Evolutionary conservation across 1,140 invertebrate species (phyloP).

Genomic region (Drosophila repleta): DNA sequence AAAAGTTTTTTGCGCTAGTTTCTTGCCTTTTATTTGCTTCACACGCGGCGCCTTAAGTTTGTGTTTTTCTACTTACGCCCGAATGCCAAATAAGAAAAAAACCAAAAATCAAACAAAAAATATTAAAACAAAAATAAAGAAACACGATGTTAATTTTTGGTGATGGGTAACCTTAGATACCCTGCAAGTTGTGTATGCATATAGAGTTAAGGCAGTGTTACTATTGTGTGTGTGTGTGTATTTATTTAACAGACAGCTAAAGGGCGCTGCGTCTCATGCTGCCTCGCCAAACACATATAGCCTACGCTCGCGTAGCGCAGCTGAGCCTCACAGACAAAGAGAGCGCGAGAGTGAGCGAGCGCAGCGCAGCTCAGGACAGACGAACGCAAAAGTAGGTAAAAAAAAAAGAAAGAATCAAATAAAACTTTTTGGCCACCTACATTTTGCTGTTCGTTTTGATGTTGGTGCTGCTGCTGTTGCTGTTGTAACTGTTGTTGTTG

Average conservation of each 20-base stretch:
- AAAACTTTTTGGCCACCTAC: constrained; percentile 68
- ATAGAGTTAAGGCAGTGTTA: too few relatives aligned
- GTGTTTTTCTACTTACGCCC: constrained; percentile 20
- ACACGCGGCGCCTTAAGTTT: constrained; percentile 50
- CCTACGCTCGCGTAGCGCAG: background rate
- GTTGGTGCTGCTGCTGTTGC: constrained; percentile 48
- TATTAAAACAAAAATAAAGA: constrained; percentile 2
- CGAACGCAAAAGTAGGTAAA: constrained; percentile 45
- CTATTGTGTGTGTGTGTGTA: background rate
- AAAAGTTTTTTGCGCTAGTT: constrained; percentile 69
- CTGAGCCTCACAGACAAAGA: too few relatives aligned
- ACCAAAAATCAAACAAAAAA: constrained; percentile 27
- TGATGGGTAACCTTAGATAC: background rate
- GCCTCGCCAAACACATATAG: background rate
- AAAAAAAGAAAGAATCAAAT: too few relatives aligned
- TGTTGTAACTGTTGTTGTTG: constrained; percentile 31
- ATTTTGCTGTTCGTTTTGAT: constrained; percentile 59
- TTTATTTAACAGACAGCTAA: background rate
- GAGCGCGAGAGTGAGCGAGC: background rate
- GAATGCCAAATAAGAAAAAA: constrained; percentile 29
- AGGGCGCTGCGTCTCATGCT: background rate
- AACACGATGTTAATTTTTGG: background rate
- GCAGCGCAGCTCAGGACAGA: too few relatives aligned
- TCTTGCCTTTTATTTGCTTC: constrained; percentile 61
- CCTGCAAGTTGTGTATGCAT: too few relatives aligned